A percentile compares a stretch with the other conserved stretches of the same genome.
Conservation (phyloP, 2,113 vertebrate species). For the Pagrus major region DNA sequence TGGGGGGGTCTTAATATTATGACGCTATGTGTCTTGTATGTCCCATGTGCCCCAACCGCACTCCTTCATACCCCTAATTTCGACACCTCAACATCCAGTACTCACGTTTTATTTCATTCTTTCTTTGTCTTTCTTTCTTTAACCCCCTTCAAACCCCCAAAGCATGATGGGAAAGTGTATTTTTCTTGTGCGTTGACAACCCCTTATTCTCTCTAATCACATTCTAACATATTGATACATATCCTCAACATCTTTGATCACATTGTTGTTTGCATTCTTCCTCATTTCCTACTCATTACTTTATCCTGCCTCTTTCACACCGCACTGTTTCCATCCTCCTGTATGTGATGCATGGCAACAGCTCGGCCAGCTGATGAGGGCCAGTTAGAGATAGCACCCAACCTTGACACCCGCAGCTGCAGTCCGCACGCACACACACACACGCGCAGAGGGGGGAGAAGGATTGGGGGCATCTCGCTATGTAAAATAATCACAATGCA, state of each 20-base stretch:
- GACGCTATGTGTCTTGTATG: constrained; percentile 36
- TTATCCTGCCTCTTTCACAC: constrained; percentile 17
- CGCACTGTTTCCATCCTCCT: constrained; percentile 38
- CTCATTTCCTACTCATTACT: background rate
- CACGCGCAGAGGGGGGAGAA: constrained; percentile 18
- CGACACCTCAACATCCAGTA: constrained; percentile 20
- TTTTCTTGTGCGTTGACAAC: background rate
- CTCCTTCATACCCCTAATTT: background rate
- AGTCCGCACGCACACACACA: constrained; percentile 45
- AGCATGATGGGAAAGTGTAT: constrained; percentile 4
- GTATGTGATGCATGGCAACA: constrained; percentile 68
- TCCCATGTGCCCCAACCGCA: background rate
- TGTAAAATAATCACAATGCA: constrained; percentile 80
- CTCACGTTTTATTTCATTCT: constrained; percentile 18
- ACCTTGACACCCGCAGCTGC: constrained; percentile 81
- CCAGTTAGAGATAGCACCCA: constrained; percentile 75
- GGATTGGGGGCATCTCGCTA: constrained; percentile 71
- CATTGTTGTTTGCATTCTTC: background rate
- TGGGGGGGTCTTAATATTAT: constrained; percentile 47
- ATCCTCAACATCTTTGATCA: background rate
- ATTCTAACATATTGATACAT: constrained; percentile 1
- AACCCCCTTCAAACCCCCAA: background rate
- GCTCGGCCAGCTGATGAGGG: constrained; percentile 72
- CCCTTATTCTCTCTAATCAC: background rate
- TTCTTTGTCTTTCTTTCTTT: background rate